Evolutionary conservation across 2,888 invertebrate genomes (phyloP).

Genomic region (Drosophila barbarae): DNA sequence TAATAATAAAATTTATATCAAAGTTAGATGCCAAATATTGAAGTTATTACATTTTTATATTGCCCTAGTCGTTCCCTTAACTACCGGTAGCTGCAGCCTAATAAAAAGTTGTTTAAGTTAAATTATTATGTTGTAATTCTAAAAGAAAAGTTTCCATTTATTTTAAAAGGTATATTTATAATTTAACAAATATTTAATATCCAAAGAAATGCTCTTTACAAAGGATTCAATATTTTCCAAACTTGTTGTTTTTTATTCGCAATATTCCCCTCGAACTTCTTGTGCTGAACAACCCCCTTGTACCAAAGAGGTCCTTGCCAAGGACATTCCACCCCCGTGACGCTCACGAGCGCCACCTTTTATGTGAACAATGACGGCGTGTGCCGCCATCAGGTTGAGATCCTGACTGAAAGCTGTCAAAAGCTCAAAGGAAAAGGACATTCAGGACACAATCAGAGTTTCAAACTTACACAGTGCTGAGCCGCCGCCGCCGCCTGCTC

Average conservation of each 20-base stretch:
- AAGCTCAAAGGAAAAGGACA: conserved; percentile 47
- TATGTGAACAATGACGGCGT: conserved; percentile 5
- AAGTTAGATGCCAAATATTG: no score
- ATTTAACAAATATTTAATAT: no score
- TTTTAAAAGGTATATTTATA: no score
- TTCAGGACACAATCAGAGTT: conserved; percentile 20
- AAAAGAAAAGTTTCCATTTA: no score
- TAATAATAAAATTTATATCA: no score
- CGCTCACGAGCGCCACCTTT: conserved; percentile 38
- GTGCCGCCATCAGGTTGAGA: conserved; percentile 47
- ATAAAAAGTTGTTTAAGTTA: no score
- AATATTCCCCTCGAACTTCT: neutral
- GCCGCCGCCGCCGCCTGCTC: conserved; percentile 36
- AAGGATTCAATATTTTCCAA: neutral
- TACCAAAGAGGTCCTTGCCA: neutral
- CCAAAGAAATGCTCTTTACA: neutral
- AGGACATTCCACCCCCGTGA: conserved; percentile 14
- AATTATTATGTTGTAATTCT: no score
- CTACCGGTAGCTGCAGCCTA: no score
- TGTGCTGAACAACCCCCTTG: conserved; percentile 2
- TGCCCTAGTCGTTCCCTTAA: no score
- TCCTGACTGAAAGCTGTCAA: conserved; percentile 69
- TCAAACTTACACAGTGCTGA: conserved; percentile 70
- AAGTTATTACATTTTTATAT: no score
- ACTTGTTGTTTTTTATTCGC: neutral